Percentiles rank a stretch among this genome's conserved stretches.
Conservation (phyloP, 2,888 invertebrate species). For the Watsonalla cultraria region DNA sequence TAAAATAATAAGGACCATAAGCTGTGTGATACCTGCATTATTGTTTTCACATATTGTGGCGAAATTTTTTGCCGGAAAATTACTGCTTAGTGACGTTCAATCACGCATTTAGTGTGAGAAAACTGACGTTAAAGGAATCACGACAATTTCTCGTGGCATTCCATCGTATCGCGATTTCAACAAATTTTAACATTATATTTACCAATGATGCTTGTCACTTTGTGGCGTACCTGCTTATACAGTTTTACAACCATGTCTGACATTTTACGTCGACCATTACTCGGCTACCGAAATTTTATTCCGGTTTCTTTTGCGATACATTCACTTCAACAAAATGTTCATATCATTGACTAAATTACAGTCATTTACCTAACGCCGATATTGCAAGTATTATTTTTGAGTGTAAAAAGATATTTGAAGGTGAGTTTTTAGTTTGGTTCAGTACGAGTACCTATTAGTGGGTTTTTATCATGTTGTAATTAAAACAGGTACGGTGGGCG, state of each 20-base stretch:
- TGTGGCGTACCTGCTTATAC: conserved; percentile 7
- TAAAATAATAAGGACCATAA: too few relatives aligned
- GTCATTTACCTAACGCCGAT: background rate
- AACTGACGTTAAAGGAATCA: background rate
- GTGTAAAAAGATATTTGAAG: conserved; percentile 10
- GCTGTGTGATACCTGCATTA: too few relatives aligned
- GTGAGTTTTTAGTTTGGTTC: conserved; percentile 34
- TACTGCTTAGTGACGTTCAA: background rate
- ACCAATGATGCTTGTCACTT: background rate
- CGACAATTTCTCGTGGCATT: background rate
- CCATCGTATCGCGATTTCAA: background rate
- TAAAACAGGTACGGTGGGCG: conserved; percentile 96
- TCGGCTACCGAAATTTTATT: background rate
- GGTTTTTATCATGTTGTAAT: conserved; percentile 62
- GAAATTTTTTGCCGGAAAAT: background rate
- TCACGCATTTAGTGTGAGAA: background rate
- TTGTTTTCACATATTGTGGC: background rate
- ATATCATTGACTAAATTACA: conserved; percentile 1
- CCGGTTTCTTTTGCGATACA: background rate
- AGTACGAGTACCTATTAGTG: conserved; percentile 14
- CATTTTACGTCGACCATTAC: conserved; percentile 4
- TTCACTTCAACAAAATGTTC: background rate
- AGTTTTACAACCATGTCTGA: conserved; percentile 33
- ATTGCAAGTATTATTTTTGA: conserved; percentile 5
- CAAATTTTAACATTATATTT: background rate